Conservation (phyloP, 2,888 invertebrate species). For the Agrypnus murinus region DNA sequence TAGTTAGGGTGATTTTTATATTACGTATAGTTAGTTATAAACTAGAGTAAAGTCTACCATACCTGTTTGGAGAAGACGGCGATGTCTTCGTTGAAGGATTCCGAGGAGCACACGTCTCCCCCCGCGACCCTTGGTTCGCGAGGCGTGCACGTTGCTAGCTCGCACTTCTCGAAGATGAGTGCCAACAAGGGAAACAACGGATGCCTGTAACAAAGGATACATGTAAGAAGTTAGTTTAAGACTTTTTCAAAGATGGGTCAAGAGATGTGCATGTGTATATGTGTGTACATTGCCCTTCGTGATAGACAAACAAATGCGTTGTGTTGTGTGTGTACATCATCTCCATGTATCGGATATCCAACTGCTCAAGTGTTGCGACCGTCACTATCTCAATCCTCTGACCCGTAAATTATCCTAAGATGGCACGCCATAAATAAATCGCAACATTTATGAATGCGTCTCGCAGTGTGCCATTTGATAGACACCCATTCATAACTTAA, state of each 20-base stretch:
- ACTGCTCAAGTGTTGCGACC: constrained; percentile 42
- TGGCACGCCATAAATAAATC: constrained; percentile 71
- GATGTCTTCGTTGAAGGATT: constrained; percentile 99
- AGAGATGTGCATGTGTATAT: too few relatives aligned
- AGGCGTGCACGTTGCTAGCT: constrained; percentile 99
- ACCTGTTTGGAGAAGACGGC: constrained; percentile 99
- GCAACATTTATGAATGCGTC: constrained; percentile 69
- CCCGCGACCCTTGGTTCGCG: constrained; percentile 97
- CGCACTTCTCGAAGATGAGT: constrained; percentile 99
- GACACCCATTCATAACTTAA: constrained; percentile 57
- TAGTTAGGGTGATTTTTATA: constrained; percentile 18
- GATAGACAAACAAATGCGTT: constrained; percentile 41
- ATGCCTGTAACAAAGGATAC: constrained; percentile 86
- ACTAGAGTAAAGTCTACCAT: constrained; percentile 64
- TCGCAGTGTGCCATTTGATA: constrained; percentile 62
- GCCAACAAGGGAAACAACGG: constrained; percentile 99
- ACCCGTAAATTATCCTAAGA: constrained; percentile 71
- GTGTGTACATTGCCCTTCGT: constrained; percentile 38
- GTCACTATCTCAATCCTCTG: constrained; percentile 66
- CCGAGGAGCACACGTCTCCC: constrained; percentile 99
- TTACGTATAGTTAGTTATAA: too few relatives aligned
- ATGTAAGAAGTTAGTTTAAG: constrained; percentile 8
- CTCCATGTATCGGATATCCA: constrained; percentile 40
- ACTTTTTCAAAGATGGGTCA: neutral
- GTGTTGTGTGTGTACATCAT: constrained; percentile 26